Conservation (phyloP, 2,888 invertebrate species). For the Acanthoscelides obtectus region DNA sequence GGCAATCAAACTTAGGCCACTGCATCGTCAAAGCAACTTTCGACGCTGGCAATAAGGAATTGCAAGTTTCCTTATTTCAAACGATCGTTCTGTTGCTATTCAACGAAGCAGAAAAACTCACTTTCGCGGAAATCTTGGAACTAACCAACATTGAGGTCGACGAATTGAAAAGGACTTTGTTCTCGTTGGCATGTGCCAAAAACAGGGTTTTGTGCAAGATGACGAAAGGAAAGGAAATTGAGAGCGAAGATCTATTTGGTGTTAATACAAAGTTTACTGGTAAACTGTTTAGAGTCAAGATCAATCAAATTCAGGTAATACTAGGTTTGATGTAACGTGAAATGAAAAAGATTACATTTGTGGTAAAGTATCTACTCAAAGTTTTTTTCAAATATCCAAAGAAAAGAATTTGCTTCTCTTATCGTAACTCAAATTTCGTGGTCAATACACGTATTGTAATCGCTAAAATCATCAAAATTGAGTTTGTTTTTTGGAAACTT, state of each 20-base stretch:
- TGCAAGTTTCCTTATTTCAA: constrained; percentile 96
- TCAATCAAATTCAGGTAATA: constrained; percentile 83
- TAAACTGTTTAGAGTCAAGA: constrained; percentile 93
- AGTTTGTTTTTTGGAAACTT: too few species aligned
- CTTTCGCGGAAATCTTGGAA: constrained; percentile 79
- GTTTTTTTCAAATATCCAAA: too few species aligned
- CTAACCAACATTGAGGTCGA: constrained; percentile 88
- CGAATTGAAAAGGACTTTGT: constrained; percentile 86
- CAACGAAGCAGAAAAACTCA: constrained; percentile 76
- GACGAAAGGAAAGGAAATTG: constrained; percentile 83
- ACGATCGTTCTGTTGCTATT: constrained; percentile 87
- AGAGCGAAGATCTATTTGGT: constrained; percentile 74
- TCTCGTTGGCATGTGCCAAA: constrained; percentile 93
- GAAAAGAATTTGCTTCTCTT: too few species aligned
- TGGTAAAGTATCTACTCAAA: too few species aligned
- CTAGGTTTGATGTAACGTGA: constrained; percentile 82
- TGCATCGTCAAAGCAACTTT: constrained; percentile 88
- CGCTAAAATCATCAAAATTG: too few species aligned
- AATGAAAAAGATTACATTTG: constrained; percentile 93
- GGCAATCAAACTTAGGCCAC: constrained; percentile 95
- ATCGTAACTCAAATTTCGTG: too few species aligned
- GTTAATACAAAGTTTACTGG: constrained; percentile 85
- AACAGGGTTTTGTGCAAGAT: constrained; percentile 78
- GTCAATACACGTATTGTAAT: too few species aligned
- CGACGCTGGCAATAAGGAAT: constrained; percentile 81